Conservation (phyloP, 2,113 vertebrate genomes). For the Synodontis membranacea region DNA sequence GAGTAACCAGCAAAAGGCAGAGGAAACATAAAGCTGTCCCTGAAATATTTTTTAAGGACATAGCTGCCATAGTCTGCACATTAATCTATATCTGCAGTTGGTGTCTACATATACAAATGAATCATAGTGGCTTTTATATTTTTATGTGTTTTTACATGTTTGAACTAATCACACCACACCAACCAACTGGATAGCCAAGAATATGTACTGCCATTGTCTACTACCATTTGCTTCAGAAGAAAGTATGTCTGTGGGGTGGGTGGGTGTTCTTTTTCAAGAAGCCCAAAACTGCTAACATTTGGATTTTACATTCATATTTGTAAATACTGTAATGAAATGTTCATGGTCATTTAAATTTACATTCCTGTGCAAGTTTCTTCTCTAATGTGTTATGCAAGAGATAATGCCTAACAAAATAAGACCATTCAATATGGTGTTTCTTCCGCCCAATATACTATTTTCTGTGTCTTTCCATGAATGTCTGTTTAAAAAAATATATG, state of each 20-base stretch:
- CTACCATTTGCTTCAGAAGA: not conserved
- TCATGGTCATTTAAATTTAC: not conserved
- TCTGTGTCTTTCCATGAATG: not conserved
- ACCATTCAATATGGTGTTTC: not conserved
- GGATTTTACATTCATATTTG: constrained; percentile 1
- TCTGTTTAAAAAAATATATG: not conserved
- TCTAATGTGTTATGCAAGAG: not conserved
- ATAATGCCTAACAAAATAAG: not conserved
- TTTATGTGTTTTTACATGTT: constrained; percentile 38
- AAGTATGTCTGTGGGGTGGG: not conserved
- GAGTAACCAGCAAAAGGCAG: constrained; percentile 70
- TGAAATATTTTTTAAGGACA: constrained; percentile 2
- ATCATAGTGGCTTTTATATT: constrained; percentile 22
- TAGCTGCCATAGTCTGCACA: constrained; percentile 31
- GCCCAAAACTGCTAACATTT: not conserved
- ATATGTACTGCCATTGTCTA: constrained; percentile 29
- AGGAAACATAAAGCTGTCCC: not conserved
- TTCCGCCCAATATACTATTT: not conserved
- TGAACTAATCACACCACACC: not conserved
- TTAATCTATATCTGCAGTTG: not conserved
- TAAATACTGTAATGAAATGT: not conserved
- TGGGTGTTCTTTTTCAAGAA: constrained; percentile 50
- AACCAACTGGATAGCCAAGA: constrained; percentile 33
- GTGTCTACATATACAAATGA: not conserved
- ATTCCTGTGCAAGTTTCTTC: not conserved